Evolutionary conservation across 2,888 invertebrate species (phyloP).

Genomic region (Rotaria macrura): DNA sequence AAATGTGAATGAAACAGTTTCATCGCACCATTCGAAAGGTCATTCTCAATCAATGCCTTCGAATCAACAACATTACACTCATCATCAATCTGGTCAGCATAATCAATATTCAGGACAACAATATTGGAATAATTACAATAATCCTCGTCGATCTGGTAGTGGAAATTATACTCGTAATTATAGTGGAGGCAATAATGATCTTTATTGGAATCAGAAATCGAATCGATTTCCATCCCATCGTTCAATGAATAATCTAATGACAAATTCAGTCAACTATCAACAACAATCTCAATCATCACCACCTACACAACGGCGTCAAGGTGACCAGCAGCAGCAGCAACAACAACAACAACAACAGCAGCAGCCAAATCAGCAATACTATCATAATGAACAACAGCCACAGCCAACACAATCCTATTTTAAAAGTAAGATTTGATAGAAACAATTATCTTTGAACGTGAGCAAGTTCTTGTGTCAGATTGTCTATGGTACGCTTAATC

Average conservation of each 20-base stretch:
- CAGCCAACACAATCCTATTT: neutral
- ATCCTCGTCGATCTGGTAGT: neutral
- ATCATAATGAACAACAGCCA: too few relatives aligned
- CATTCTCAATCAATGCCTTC: neutral
- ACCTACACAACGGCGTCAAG: neutral
- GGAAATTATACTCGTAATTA: neutral
- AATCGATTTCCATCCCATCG: conserved; percentile 1
- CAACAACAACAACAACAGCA: neutral
- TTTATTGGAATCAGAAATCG: neutral
- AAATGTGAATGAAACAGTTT: neutral
- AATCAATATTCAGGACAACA: neutral
- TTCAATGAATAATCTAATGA: neutral
- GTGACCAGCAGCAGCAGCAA: neutral
- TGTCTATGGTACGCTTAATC: too few relatives aligned
- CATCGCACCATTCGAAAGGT: neutral
- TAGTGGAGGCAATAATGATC: neutral
- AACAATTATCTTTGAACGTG: neutral
- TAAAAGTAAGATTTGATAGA: neutral
- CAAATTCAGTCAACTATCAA: neutral
- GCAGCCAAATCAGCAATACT: too few relatives aligned
- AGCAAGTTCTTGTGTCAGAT: too few relatives aligned
- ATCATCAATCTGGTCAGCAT: neutral
- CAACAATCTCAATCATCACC: conserved; percentile 15
- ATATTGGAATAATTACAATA: neutral
- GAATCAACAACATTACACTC: neutral